Evolutionary conservation across 92 coral and sea anemone genomes (phyloP), one percentile per base, ranked within the genome.

Genomic region (Heliopora coerulea): DNA sequence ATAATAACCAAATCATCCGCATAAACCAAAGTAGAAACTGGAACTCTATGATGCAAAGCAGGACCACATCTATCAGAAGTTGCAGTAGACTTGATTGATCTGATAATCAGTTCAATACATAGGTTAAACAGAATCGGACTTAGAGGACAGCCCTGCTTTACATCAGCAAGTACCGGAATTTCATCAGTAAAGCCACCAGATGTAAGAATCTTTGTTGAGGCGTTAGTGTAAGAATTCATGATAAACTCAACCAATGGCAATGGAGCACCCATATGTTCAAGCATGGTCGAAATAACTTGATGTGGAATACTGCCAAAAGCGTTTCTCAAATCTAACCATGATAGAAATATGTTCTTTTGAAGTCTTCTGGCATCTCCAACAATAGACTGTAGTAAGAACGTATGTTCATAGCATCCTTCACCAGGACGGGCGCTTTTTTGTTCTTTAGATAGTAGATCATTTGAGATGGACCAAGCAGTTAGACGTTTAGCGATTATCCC

Each of bases 91-190:
- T 12, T 23, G 1, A 35, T 4, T 34, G 52, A 18, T 3, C 50
- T 1, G 17, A 63, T 18, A 1, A 63, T 30, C 6, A 63, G 52
- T 39, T 63, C 70, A 2, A 40, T 12, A 2, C 10, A 4, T 1
- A 33, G 52, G 52, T 63, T 63, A 39, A 63, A 63, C 0, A 63
- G 50, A 7, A 63, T 63, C 3, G 70, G 52, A 18, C 70, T 63
- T 3, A 63, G 3, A 2, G 70, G 52, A 35, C 70, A 63, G 14
- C 70, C 50, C 35, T 59, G 65, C n/a, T 59, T 59, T 11, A 59
- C 65, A 7, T 32, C 65, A 24, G 65, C 65, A 7, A 15, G 18
- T 17, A 50, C 26, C 17, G 58, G 58, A 19, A 17, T 7, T 5
- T 7, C 9, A 17, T 5, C 26, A 5, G 21, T 17, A 5, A 50